A percentile compares a stretch with the other conserved stretches of the same genome.
Conservation (phyloP, 2,113 vertebrate species). For the Poecilia latipinna region DNA sequence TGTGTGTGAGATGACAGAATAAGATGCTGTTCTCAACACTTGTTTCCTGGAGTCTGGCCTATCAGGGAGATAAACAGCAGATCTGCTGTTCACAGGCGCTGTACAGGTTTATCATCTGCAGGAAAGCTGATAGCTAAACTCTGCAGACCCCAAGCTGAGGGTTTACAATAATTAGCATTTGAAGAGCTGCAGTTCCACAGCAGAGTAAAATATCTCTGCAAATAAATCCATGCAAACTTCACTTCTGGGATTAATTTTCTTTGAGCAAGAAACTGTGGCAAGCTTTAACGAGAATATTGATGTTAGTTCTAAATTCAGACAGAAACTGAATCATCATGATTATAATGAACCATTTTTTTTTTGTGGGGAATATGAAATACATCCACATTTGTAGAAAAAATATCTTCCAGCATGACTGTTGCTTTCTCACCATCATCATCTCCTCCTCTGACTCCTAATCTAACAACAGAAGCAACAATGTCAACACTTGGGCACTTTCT, state of each 20-base stretch:
- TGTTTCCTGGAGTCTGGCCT: slow-evolving; percentile 69
- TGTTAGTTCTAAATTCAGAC: too few species aligned
- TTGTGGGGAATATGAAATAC: background rate
- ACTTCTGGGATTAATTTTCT: too few species aligned
- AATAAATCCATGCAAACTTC: background rate
- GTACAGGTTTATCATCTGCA: slow-evolving; percentile 37
- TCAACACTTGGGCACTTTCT: background rate
- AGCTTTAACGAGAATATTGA: too few species aligned
- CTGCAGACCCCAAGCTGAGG: slow-evolving; percentile 16
- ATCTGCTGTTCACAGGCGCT: slow-evolving; percentile 62
- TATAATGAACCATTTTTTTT: background rate
- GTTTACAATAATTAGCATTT: slow-evolving; percentile 40
- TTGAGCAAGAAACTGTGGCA: too few species aligned
- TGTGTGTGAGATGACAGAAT: slow-evolving; percentile 35
- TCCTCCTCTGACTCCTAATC: too few species aligned
- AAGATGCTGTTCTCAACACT: slow-evolving; percentile 59
- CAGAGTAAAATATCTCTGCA: slow-evolving; percentile 9
- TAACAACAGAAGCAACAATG: too few species aligned
- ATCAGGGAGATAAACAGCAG: slow-evolving; percentile 73
- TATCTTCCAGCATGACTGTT: too few species aligned
- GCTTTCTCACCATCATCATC: too few species aligned
- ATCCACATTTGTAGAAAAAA: too few species aligned
- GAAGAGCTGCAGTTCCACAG: background rate
- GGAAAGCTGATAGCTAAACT: slow-evolving; percentile 48
- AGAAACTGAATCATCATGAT: background rate